These are phyloP conservation scores for Alcedo atthis DNA, from an alignment of 2,797 vertebrate genomes.

Conservation along the genomic window DNA sequence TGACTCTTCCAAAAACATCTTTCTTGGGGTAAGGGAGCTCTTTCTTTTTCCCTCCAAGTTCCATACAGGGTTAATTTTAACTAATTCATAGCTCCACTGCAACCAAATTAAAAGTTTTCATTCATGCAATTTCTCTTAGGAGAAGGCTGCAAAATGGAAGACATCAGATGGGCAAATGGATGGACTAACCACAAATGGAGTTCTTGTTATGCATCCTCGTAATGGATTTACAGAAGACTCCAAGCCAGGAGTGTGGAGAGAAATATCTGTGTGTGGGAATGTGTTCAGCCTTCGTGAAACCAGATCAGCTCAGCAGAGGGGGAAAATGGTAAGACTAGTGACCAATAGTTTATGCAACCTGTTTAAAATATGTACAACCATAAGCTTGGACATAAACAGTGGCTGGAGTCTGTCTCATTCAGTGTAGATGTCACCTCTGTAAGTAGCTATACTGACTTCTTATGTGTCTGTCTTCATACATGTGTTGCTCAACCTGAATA, in stretches of 20 bases:
- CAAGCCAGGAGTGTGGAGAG: slow-evolving; percentile 97
- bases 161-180: slow-evolving; percentile 96
- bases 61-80: neutral
- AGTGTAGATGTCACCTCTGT: neutral
- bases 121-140: slow-evolving; percentile 76
- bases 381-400: neutral
- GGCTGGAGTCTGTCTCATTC: neutral
- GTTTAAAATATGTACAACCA: neutral
- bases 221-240: slow-evolving; percentile 96
- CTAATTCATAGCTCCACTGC: neutral
- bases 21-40: slow-evolving; percentile 89
- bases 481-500: neutral
- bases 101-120: neutral
- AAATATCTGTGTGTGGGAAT: slow-evolving; percentile 97
- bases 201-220: slow-evolving; percentile 97
- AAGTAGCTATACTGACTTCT: neutral
- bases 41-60: neutral
- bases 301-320: slow-evolving; percentile 95
- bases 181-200: slow-evolving; percentile 95
- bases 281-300: slow-evolving; percentile 97
- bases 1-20: slow-evolving; percentile 98
- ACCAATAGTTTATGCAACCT: neutral
- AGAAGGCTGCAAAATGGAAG: slow-evolving; percentile 98
- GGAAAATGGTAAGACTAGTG: slow-evolving; percentile 90
- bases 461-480: neutral